Conservation (phyloP, 2,113 vertebrate species). For the Hystrix cristata region DNA sequence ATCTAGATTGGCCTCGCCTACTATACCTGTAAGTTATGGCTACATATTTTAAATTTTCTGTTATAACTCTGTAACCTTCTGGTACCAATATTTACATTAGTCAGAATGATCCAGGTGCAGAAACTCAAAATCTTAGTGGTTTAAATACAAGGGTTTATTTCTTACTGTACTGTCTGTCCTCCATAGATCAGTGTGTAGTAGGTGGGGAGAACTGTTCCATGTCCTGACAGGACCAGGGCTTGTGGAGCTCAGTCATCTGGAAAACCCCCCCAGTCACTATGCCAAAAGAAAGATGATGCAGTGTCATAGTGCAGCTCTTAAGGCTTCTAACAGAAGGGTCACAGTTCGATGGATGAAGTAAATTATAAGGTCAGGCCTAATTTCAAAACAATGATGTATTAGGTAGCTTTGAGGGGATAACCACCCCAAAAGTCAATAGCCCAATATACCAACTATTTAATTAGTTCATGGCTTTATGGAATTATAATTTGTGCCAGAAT, state of each 20-base stretch:
- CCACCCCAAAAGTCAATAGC: background rate
- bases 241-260: background rate
- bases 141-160: slow-evolving; percentile 50
- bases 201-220: background rate
- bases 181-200: background rate
- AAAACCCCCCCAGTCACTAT: background rate
- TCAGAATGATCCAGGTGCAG: background rate
- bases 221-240: background rate
- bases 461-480: background rate
- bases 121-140: background rate
- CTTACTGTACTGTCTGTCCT: background rate
- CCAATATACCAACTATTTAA: background rate
- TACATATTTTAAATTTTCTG: slow-evolving; percentile 41
- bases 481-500: slow-evolving; percentile 28
- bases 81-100: background rate
- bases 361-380: background rate
- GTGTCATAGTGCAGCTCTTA: background rate
- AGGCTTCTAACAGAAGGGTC: slow-evolving; percentile 4
- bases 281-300: slow-evolving; percentile 6
- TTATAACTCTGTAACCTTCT: slow-evolving; percentile 16
- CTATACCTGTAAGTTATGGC: background rate
- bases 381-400: background rate
- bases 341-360: background rate
- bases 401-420: background rate
- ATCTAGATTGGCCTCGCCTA: background rate